These are phyloP conservation scores for Phymorhynchus buccinoides DNA, from an alignment of 1,140 invertebrate species.

Conservation along the genomic window DNA sequence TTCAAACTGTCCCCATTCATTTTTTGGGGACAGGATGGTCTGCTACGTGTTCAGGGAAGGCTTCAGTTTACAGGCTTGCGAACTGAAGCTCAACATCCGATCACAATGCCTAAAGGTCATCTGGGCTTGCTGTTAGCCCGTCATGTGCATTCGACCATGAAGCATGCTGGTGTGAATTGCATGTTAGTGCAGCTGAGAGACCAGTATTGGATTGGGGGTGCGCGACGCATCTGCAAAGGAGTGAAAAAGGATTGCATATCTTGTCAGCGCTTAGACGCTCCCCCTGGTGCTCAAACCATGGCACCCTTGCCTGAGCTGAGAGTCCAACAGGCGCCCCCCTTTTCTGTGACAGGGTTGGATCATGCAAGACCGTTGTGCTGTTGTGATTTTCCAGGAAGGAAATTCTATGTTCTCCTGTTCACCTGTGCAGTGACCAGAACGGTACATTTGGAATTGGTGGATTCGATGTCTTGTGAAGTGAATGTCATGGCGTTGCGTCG, in stretches of 20 bases:
- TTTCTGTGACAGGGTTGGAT: slow-evolving; percentile 18
- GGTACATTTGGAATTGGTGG: background rate
- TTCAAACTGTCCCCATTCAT: slow-evolving; percentile 24
- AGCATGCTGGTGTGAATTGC: background rate
- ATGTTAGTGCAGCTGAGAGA: slow-evolving; percentile 7
- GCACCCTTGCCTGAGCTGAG: slow-evolving; percentile 7
- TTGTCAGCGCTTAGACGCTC: slow-evolving; percentile 15
- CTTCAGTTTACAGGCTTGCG: background rate
- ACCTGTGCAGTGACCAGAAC: slow-evolving; percentile 21
- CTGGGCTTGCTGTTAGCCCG: background rate
- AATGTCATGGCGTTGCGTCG: slow-evolving; percentile 6
- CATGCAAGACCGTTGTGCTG: slow-evolving; percentile 26
- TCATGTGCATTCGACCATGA: background rate
- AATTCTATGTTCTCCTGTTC: slow-evolving; percentile 13
- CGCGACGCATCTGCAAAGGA: background rate
- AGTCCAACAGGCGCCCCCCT: background rate
- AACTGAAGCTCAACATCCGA: slow-evolving; percentile 18
- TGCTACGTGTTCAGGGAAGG: slow-evolving; percentile 12
- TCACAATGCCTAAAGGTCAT: slow-evolving; percentile 17
- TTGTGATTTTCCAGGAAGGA: slow-evolving; percentile 6
- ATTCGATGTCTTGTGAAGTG: background rate
- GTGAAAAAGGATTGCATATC: background rate
- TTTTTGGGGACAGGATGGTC: slow-evolving; percentile 14
- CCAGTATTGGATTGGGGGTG: slow-evolving; percentile 26
- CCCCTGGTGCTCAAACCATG: background rate